Evolutionary conservation across 2,888 invertebrate species (phyloP), one percentile per base, ranked within the genome.

Genomic region (Spilosoma lubricipeda): DNA sequence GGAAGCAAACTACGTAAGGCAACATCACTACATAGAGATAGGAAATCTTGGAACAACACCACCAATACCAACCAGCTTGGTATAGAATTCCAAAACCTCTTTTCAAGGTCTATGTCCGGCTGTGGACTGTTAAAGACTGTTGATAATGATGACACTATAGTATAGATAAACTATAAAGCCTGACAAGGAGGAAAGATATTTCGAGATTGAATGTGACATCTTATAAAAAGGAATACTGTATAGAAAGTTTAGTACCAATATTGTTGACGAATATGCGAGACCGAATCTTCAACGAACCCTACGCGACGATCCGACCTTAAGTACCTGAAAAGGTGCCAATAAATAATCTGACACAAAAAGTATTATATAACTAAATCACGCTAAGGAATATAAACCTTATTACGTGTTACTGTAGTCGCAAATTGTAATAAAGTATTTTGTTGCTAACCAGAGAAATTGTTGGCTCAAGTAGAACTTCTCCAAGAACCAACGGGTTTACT

Each of bases 321-420:
- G 93, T 94, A 94, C 93, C 93, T 93, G 93, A 93, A 93, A 94
- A 94, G 94, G 94, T 94, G 94, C 93, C 93, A 93, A 93, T 93
- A 93, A 92, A 91, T 86, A 90, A 86, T 78, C 82, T 80, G 75
- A 69, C 65, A 67, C 79, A 76, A 82, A 88, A 88, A 71, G 88
- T 73, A 88, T 11, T 85, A 92, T 83, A 63, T 67, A 70, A 78
- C 86, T 69, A n/a, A 39, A 20, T 23, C n/a, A 23, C 3, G 18
- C 59, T 73, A 56, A 39, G 45, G 33, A 88, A 84, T 82, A 72
- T 77, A 42, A 39, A 84, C 84, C 79, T 79, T 87, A 85, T 11
- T 0, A 0, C 0, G 0, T 45, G 42, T 13, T 0, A 0, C n/a
- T 82, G 85, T 84, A 80, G 78, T 76, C 79, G 72, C 69, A 69